Base-by-base conservation (phyloP, 2,888 invertebrate genomes). In the Acanthacorydalis orientalis region DNA sequence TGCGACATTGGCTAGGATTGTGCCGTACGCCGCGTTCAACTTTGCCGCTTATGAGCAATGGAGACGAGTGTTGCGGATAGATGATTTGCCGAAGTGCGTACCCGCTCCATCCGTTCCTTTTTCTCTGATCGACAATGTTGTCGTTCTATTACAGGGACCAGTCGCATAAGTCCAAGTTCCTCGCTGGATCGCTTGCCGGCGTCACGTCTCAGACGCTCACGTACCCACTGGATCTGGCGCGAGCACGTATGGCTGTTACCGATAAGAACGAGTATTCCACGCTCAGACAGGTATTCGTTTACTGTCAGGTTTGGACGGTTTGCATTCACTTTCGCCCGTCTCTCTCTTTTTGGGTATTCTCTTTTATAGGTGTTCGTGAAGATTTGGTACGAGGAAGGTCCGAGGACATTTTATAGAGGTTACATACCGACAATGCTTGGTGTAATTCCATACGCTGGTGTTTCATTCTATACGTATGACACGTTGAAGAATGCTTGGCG, bases 21-120 rank as follows among this genome's bases (percentile, higher is more conserved):
- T 96, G 46, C 98, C 98, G 0, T 96, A 97, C 67, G 93, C 97
- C 16, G 91, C 97, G 40, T 85, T 97, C 55, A 97, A 99, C 70
- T 98, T 96, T 67, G 85, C 93, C 0, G 83, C 96, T 37, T 95
- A 96, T 68, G 98, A 98, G 68, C 96, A 98, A 65, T 97, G 89
- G 85, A 93, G 93, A 63, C 73, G 78, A 53, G 63, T 85, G 43
- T 69, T 97, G 1, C 67, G 70, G 9, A 80, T 87, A n/a, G 82
- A 86, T 23, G 15, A 47, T 9, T 39, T 23, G 23, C 23, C 23
- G 23, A 23, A 23, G 23, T 23, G 23, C 23, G 23, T 23, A 23
- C 23, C 23, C 23, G 23, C 23, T 23, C 23, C 23, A 23, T 23
- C 23, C 23, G 23, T 6, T 23, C 23, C 23, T 23, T 23, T 23